phyloP scores from a whole-genome alignment of 2,888 invertebrate species.

The Selenia dentaria region DNA sequence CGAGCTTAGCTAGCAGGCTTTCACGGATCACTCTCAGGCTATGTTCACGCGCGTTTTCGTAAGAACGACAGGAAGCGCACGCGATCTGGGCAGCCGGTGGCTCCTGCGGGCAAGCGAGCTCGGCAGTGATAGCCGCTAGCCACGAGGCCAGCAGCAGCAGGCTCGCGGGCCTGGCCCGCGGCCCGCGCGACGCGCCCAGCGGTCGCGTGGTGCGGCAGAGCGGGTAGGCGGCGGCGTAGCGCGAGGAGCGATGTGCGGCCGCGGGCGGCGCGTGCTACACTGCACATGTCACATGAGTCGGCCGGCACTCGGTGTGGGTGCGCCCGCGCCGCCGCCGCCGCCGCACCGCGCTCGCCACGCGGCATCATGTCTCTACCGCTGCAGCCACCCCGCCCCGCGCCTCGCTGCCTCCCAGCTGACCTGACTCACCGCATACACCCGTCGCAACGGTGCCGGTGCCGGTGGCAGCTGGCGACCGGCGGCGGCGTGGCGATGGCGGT shows the following conservation, averaged over 20 bases:
- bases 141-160: constrained; percentile 81
- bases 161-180: constrained; percentile 84
- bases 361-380: constrained; percentile 36
- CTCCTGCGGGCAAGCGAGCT: constrained; percentile 70
- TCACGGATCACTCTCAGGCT: constrained; percentile 87
- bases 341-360: constrained; percentile 35
- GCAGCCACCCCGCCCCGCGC: constrained; percentile 42
- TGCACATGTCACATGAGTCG: too few relatives aligned
- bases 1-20: constrained; percentile 86
- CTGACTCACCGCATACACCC: constrained; percentile 41
- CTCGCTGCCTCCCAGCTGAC: constrained; percentile 42
- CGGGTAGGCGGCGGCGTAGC: constrained; percentile 79
- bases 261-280: constrained; percentile 81
- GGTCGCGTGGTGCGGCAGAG: constrained; percentile 83
- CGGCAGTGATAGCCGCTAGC: constrained; percentile 75
- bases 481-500: constrained; percentile 1
- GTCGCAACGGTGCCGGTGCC: neutral
- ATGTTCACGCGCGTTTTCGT: constrained; percentile 84
- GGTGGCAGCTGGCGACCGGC: neutral
- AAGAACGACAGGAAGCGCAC: constrained; percentile 82
- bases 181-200: constrained; percentile 83
- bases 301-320: constrained; percentile 44
- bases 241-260: constrained; percentile 76
- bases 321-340: constrained; percentile 8
- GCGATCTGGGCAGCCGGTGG: constrained; percentile 58